Conservation (phyloP, 2,888 invertebrate species). For the Myopa tessellatipennis region DNA sequence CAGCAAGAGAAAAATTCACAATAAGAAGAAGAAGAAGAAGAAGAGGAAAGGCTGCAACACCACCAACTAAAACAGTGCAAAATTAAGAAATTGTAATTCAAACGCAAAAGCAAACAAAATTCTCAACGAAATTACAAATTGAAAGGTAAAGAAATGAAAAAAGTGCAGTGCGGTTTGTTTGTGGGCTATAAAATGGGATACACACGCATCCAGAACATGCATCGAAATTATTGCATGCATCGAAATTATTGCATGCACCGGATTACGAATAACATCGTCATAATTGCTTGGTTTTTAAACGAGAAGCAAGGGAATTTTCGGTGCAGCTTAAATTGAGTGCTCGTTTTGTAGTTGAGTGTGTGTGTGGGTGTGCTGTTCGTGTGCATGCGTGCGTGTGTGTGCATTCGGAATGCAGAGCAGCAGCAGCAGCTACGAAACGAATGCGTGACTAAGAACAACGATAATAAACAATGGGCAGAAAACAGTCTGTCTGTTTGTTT, state of each 20-base stretch:
- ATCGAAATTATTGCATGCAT: background rate
- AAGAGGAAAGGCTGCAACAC: background rate
- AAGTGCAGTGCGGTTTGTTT: background rate
- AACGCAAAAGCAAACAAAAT: constrained; percentile 10
- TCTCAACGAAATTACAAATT: constrained; percentile 46
- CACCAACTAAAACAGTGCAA: constrained; percentile 8
- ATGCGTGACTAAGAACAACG: too few relatives aligned
- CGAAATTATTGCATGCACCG: background rate
- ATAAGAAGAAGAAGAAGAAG: background rate
- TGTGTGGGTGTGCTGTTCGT: background rate
- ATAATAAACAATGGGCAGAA: too few relatives aligned
- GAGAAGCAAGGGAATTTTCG: constrained; percentile 20
- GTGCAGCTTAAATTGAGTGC: too few relatives aligned
- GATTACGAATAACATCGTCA: background rate
- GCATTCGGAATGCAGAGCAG: background rate
- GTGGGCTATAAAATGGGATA: background rate
- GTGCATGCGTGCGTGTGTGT: background rate
- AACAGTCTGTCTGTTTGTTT: too few relatives aligned
- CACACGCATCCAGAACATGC: background rate
- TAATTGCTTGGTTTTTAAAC: background rate
- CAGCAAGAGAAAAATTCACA: background rate
- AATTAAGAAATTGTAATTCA: constrained; percentile 11
- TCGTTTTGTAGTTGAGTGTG: background rate
- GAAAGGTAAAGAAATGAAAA: constrained; percentile 17
- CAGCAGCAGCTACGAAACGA: background rate